A percentile compares a stretch with the other conserved stretches of the same genome.
Conservation (phyloP, 2,797 vertebrate species). For the Diglossa cyanea region DNA sequence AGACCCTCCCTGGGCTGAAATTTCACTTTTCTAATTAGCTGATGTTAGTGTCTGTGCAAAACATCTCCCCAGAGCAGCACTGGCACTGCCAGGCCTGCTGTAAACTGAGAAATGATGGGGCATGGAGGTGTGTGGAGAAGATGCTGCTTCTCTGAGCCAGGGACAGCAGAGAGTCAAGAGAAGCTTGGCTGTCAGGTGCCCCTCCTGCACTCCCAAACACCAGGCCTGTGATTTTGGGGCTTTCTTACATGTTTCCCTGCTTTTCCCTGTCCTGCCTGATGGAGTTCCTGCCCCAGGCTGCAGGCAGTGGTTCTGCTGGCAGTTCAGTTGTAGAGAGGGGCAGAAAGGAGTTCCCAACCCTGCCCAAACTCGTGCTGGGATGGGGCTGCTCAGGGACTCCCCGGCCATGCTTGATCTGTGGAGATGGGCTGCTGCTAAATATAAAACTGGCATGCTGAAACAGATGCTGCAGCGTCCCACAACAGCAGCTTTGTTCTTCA, state of each 20-base stretch:
- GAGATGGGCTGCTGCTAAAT: conserved; percentile 26
- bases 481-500: conserved; percentile 34
- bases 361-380: background rate
- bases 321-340: background rate
- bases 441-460: background rate
- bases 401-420: background rate
- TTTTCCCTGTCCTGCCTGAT: background rate
- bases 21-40: background rate
- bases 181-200: background rate
- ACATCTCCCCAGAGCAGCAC: background rate
- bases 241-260: background rate
- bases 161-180: background rate
- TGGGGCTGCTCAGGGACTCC: background rate
- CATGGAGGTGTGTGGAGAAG: background rate
- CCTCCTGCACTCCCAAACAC: background rate
- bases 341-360: background rate
- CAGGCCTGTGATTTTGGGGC: background rate
- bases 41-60: background rate
- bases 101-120: background rate
- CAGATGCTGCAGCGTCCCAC: conserved; percentile 28
- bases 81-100: background rate
- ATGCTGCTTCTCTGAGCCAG: background rate
- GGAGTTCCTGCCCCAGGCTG: background rate
- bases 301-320: background rate
- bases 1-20: background rate